Percentiles rank a stretch among this genome's conserved stretches.
Evolutionary conservation across 2,113 vertebrate species (phyloP).

Genomic region (Sciurus niger): DNA sequence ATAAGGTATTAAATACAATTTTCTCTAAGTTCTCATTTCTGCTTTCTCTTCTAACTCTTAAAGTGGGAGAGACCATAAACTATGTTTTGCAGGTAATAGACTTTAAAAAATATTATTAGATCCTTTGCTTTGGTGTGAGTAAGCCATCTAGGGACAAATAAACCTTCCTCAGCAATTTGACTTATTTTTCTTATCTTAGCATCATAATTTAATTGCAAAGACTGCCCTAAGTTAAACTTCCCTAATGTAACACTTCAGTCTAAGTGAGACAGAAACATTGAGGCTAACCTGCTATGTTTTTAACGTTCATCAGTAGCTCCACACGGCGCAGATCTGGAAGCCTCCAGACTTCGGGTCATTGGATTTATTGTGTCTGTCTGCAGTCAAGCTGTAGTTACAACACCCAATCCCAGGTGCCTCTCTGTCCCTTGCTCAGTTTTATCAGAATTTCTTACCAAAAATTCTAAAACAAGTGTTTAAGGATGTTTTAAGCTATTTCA

Average conservation of each 20-base stretch:
- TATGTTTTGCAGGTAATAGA: background rate
- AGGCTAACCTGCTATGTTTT: background rate
- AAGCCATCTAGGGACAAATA: background rate
- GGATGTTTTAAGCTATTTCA: background rate
- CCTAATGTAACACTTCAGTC: background rate
- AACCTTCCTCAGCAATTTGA: background rate
- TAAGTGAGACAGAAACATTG: background rate
- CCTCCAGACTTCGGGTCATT: background rate
- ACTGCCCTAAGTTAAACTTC: background rate
- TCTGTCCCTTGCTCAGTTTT: background rate
- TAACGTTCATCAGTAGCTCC: background rate
- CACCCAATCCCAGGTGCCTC: background rate
- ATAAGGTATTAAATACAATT: background rate
- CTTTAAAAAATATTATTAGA: background rate
- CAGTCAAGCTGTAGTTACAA: background rate
- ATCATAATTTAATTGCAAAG: background rate
- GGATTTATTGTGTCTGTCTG: background rate
- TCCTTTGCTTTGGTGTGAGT: background rate
- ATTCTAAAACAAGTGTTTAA: background rate
- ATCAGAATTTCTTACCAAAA: background rate
- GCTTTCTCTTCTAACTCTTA: conserved; percentile 12
- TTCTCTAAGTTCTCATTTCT: background rate
- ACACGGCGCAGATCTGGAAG: background rate
- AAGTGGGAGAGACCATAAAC: background rate
- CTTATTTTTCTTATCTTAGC: conserved; percentile 32